phyloP scores from a whole-genome alignment of 1,140 invertebrate genomes.

The Acromyrmex heyeri region DNA sequence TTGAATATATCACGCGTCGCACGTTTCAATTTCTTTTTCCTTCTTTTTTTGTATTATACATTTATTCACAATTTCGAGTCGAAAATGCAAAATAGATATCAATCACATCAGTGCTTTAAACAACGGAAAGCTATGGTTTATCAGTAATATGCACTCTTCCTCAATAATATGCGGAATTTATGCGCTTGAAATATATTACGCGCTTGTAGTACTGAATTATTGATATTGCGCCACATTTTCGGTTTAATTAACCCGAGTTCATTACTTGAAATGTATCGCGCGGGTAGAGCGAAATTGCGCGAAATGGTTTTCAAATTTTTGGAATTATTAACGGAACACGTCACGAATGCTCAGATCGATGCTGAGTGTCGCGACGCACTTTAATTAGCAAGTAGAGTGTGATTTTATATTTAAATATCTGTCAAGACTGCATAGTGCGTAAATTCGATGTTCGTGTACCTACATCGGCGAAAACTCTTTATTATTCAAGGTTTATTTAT shows the following conservation, averaged over 20 bases:
- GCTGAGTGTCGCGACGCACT: background rate
- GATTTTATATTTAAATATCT: background rate
- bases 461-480: background rate
- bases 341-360: background rate
- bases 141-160: background rate
- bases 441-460: background rate
- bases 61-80: background rate
- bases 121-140: background rate
- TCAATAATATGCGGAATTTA: background rate
- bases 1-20: background rate
- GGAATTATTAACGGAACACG: background rate
- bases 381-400: background rate
- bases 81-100: background rate
- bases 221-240: background rate
- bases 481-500: conserved; percentile 6
- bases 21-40: background rate
- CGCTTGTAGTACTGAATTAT: background rate
- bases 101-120: background rate
- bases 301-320: background rate
- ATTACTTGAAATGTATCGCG: background rate
- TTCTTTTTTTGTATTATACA: background rate
- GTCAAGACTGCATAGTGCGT: background rate
- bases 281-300: background rate
- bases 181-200: background rate
- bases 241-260: background rate